phyloP scores from a whole-genome alignment of 1,140 invertebrate species.

The Drosophila bocqueti region DNA sequence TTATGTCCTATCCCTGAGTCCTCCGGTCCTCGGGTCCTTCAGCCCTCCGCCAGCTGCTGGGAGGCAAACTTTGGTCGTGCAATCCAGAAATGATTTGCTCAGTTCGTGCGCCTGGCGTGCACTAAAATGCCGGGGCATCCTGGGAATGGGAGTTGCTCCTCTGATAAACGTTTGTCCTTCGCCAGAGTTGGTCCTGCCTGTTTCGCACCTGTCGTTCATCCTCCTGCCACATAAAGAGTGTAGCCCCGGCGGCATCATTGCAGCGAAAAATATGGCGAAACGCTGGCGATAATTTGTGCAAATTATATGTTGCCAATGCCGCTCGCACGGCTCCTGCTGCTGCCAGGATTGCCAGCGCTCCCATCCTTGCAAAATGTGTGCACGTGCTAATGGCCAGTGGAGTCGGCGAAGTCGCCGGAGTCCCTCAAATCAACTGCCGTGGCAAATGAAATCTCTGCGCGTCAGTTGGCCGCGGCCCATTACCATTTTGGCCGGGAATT shows the following conservation, averaged over 20 bases:
- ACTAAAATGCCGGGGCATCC: constrained; percentile 26
- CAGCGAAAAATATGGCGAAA: constrained; percentile 71
- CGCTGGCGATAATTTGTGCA: constrained; percentile 77
- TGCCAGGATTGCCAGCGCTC: constrained; percentile 25
- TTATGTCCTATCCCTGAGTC: constrained; percentile 63
- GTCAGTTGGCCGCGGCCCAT: constrained; percentile 64
- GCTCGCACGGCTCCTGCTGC: constrained; percentile 18
- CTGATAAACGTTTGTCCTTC: constrained; percentile 74
- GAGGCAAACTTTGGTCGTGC: constrained; percentile 77
- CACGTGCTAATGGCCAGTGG: constrained; percentile 75
- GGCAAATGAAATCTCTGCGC: constrained; percentile 62
- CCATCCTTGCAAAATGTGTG: constrained; percentile 64
- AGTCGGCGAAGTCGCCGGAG: constrained; percentile 39
- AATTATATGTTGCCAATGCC: constrained; percentile 73
- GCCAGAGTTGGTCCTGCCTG: constrained; percentile 55
- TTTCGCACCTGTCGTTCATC: constrained; percentile 71
- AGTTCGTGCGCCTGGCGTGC: constrained; percentile 61
- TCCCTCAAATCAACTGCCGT: constrained; percentile 59
- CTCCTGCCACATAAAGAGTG: constrained; percentile 48
- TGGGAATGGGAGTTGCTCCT: constrained; percentile 2
- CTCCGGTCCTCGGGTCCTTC: constrained; percentile 5
- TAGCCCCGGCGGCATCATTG: constrained; percentile 68
- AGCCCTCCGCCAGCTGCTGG: constrained; percentile 29
- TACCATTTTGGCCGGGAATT: constrained; percentile 71
- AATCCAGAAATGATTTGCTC: constrained; percentile 82